phyloP scores from a whole-genome alignment of 2,888 invertebrate species.

The Artemia sinica region DNA sequence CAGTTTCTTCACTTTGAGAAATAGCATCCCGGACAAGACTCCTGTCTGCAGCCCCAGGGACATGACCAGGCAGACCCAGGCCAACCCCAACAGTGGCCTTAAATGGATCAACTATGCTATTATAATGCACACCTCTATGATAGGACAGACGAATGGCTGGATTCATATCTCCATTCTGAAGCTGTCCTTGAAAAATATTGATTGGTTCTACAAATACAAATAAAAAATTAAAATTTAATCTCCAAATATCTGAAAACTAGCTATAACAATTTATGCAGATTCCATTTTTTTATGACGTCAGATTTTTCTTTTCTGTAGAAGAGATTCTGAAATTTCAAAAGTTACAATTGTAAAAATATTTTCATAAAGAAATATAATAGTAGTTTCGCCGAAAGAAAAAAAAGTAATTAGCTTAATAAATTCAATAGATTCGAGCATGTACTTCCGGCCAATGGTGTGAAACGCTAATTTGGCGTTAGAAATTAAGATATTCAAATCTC shows the following conservation, averaged over 20 bases:
- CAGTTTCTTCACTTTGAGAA: slow-evolving; percentile 54
- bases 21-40: slow-evolving; percentile 54
- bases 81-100: slow-evolving; percentile 65
- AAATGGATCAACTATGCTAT: slow-evolving; percentile 68
- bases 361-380: not conserved
- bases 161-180: slow-evolving; percentile 48
- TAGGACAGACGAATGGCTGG: slow-evolving; percentile 67
- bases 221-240: not conserved
- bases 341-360: no score
- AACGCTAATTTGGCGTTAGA: slow-evolving; percentile 20
- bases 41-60: slow-evolving; percentile 52
- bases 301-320: no score
- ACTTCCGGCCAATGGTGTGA: no score
- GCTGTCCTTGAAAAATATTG: slow-evolving; percentile 58
- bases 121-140: slow-evolving; percentile 70
- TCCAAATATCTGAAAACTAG: slow-evolving; percentile 18
- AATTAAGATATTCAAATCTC: not conserved
- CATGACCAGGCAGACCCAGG: slow-evolving; percentile 59
- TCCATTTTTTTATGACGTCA: no score
- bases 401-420: slow-evolving; percentile 12
- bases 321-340: no score
- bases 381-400: not conserved
- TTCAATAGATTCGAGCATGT: slow-evolving; percentile 27
- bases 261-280: not conserved
- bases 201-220: slow-evolving; percentile 47